phyloP scores from a whole-genome alignment of 2,113 vertebrate genomes.

The Upupa epops region DNA sequence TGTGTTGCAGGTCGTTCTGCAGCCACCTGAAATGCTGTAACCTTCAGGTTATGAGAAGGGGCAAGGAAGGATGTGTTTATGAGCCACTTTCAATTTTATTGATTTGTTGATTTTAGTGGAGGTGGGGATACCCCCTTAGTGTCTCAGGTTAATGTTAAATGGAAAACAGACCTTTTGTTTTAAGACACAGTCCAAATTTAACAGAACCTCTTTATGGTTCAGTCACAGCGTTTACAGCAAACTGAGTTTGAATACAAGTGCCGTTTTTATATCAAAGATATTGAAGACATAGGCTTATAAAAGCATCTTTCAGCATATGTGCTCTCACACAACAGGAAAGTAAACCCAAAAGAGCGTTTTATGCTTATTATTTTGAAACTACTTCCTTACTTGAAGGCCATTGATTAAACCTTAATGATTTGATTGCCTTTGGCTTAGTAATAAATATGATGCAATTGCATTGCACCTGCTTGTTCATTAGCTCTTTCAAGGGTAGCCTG shows the following conservation, averaged over 20 bases:
- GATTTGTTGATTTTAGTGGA: background rate
- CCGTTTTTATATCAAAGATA: background rate
- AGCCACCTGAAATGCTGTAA: background rate
- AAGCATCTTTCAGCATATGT: background rate
- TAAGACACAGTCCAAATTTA: background rate
- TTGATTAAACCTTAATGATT: slow-evolving; percentile 21
- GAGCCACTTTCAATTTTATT: background rate
- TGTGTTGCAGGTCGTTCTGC: background rate
- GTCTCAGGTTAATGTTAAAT: background rate
- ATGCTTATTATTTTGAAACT: background rate
- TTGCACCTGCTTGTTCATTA: slow-evolving; percentile 1
- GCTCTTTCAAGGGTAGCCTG: background rate
- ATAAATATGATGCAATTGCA: slow-evolving; percentile 18
- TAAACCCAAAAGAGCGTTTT: background rate
- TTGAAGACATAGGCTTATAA: background rate
- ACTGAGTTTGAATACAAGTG: background rate
- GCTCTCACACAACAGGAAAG: background rate
- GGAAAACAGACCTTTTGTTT: background rate
- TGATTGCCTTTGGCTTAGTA: slow-evolving; percentile 19
- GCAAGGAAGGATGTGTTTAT: background rate
- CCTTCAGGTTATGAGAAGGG: background rate
- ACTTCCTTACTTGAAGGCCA: slow-evolving; percentile 45
- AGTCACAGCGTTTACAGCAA: background rate
- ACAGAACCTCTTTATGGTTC: background rate
- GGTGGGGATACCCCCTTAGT: background rate